These are phyloP conservation scores for Colistium nudipinnis DNA, from an alignment of 2,113 vertebrate genomes.

Conservation along the genomic window DNA sequence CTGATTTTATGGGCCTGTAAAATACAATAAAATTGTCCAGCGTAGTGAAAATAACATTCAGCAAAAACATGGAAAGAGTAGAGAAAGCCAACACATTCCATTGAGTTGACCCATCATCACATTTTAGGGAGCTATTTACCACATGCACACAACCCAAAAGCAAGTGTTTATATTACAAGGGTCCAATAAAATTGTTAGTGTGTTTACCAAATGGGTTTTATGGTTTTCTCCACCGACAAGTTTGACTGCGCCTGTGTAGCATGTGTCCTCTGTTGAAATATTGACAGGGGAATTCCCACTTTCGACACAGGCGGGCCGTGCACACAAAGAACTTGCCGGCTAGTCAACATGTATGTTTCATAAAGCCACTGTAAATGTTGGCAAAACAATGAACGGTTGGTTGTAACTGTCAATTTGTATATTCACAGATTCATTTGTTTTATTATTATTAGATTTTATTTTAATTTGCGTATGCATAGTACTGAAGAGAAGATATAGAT, in stretches of 20 bases:
- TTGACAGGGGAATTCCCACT: slow-evolving; percentile 41
- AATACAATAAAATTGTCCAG: no score
- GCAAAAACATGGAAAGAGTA: not conserved
- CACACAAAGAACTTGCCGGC: slow-evolving; percentile 10
- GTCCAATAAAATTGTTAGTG: slow-evolving; percentile 9
- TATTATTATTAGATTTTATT: no score
- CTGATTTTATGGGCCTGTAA: no score
- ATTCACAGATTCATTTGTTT: no score
- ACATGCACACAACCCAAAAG: slow-evolving; percentile 26
- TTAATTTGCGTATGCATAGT: not conserved
- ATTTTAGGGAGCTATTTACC: slow-evolving; percentile 42
- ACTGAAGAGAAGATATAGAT: not conserved
- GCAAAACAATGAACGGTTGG: not conserved
- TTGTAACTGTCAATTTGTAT: not conserved
- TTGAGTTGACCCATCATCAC: slow-evolving; percentile 46
- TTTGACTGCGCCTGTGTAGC: not conserved
- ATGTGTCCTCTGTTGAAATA: not conserved
- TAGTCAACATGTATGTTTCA: not conserved
- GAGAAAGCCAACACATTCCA: slow-evolving; percentile 1
- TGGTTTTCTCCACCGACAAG: not conserved
- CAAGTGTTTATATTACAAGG: slow-evolving; percentile 17
- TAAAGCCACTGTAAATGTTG: not conserved
- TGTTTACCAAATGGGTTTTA: not conserved
- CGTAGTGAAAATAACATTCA: no score
- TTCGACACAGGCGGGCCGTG: slow-evolving; percentile 26